Evolutionary conservation across 2,888 invertebrate species (phyloP).

Genomic region (Xanthia icteritia): DNA sequence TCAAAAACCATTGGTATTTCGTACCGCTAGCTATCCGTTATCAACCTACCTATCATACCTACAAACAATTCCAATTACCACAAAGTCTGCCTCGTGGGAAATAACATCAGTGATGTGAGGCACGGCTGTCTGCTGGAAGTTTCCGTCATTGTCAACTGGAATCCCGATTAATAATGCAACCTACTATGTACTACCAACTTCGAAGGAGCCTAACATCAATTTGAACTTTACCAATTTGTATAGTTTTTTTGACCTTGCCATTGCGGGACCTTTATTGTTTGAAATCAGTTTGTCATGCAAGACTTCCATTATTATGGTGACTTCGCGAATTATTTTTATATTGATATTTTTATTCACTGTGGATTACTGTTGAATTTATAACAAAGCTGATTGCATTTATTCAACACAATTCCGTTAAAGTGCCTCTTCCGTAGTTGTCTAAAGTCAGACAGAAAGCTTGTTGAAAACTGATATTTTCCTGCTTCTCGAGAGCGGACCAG

Average conservation of each 20-base stretch:
- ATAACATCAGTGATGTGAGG: conserved; percentile 57
- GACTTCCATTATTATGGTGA: conserved; percentile 35
- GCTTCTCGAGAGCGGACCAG: conserved; percentile 13
- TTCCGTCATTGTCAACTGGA: conserved; percentile 37
- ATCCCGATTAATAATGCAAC: conserved; percentile 57
- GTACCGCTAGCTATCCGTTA: background rate
- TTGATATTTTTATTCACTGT: background rate
- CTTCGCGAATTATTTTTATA: background rate
- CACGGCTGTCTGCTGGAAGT: conserved; percentile 37
- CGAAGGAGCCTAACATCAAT: conserved; percentile 32
- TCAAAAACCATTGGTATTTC: conserved; percentile 11
- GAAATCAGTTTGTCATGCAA: conserved; percentile 49
- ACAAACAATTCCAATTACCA: conserved; percentile 64
- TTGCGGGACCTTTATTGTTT: conserved; percentile 30
- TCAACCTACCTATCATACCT: background rate
- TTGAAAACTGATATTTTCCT: conserved; percentile 13
- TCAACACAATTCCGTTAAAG: background rate
- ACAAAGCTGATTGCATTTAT: conserved; percentile 17
- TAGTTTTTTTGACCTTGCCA: conserved; percentile 42
- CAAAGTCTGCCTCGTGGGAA: conserved; percentile 62
- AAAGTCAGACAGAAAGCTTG: conserved; percentile 1
- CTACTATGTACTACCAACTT: conserved; percentile 11
- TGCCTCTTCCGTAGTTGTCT: conserved; percentile 5
- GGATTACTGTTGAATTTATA: background rate
- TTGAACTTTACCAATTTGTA: conserved; percentile 58